Conservation (phyloP, 2,113 vertebrate genomes). For the Dicerorhinus sumatrensis region DNA sequence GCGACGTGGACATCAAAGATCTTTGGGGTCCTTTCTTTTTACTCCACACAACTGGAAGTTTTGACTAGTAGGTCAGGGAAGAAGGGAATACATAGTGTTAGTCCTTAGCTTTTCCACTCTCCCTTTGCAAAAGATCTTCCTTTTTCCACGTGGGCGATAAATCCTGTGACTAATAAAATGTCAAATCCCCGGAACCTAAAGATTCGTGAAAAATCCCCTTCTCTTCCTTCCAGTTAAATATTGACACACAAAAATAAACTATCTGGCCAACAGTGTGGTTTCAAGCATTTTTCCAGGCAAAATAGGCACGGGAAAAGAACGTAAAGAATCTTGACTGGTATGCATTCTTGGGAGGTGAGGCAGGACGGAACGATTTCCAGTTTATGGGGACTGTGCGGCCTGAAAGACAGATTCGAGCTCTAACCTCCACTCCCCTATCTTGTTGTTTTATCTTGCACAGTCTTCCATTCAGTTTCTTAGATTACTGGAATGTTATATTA, state of each 20-base stretch:
- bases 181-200: slow-evolving; percentile 60
- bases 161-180: slow-evolving; percentile 31
- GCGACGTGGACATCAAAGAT: slow-evolving; percentile 18
- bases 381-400: neutral
- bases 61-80: neutral
- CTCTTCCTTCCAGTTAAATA: slow-evolving; percentile 53
- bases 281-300: slow-evolving; percentile 69
- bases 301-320: slow-evolving; percentile 74
- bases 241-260: slow-evolving; percentile 69
- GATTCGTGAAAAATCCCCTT: slow-evolving; percentile 46
- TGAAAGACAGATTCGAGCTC: slow-evolving; percentile 20
- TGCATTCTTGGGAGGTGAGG: slow-evolving; percentile 70
- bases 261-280: slow-evolving; percentile 59
- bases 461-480: neutral
- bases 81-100: neutral
- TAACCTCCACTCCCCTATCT: neutral
- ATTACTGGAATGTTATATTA: neutral
- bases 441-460: neutral
- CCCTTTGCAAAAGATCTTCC: neutral
- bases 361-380: slow-evolving; percentile 52
- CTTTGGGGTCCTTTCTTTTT: neutral
- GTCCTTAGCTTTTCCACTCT: neutral
- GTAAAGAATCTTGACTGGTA: slow-evolving; percentile 74
- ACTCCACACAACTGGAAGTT: neutral
- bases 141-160: slow-evolving; percentile 43